A percentile compares a stretch with the other conserved stretches of the same genome.
These are phyloP conservation scores for Uromys caudimaculatus DNA, from an alignment of 2,797 vertebrate genomes.

Conservation along the genomic window DNA sequence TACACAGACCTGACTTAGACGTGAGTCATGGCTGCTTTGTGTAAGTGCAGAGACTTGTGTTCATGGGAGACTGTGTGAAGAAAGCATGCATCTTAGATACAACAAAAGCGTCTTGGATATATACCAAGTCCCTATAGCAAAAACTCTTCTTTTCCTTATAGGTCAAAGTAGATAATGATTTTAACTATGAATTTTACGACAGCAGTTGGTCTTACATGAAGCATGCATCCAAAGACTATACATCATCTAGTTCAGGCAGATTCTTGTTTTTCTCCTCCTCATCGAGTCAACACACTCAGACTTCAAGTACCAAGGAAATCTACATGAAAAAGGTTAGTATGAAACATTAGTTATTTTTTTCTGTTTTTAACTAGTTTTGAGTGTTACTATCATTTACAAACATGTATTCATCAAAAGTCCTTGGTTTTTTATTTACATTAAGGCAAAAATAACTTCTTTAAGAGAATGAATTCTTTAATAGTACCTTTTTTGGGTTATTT, in stretches of 20 bases:
- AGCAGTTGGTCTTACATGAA: conserved; percentile 94
- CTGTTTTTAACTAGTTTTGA: conserved; percentile 14
- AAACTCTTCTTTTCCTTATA: conserved; percentile 81
- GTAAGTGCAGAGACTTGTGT: conserved; percentile 1
- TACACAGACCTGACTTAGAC: neutral
- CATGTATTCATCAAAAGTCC: neutral
- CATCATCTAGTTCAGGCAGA: conserved; percentile 25
- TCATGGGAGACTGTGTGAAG: neutral
- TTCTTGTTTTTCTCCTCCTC: neutral
- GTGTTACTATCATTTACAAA: conserved; percentile 43
- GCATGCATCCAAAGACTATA: conserved; percentile 69
- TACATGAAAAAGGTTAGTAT: conserved; percentile 87
- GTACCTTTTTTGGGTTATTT: conserved; percentile 9
- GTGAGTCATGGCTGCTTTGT: neutral
- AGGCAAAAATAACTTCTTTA: neutral
- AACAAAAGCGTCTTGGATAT: neutral
- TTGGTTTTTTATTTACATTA: conserved; percentile 49
- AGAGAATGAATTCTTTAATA: conserved; percentile 49
- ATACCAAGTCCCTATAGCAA: neutral
- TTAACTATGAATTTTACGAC: conserved; percentile 94
- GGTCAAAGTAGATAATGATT: conserved; percentile 94
- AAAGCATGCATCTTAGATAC: neutral
- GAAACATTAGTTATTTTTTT: conserved; percentile 18
- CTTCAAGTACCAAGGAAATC: neutral
- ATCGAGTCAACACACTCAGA: neutral